Evolutionary conservation across 2,113 vertebrate genomes (phyloP).

Genomic region (Chamaetylas fuelleborni): DNA sequence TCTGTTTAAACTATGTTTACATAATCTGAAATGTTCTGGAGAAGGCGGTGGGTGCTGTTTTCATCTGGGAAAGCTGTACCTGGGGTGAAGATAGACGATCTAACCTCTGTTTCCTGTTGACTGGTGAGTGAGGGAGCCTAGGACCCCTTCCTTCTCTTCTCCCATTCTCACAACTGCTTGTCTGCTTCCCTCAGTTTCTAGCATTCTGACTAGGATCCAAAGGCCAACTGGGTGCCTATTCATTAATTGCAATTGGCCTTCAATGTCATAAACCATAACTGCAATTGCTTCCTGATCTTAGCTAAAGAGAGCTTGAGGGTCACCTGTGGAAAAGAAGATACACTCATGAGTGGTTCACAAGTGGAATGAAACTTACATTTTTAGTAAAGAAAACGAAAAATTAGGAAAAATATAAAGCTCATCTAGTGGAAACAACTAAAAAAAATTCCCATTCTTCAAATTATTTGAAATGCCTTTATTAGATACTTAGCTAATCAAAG

Average conservation of each 20-base stretch:
- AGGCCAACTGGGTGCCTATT: neutral
- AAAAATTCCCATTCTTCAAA: neutral
- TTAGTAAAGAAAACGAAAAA: neutral
- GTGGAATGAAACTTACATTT: neutral
- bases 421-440: neutral
- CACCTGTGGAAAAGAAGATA: neutral
- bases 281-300: neutral
- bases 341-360: neutral
- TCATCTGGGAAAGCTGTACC: neutral
- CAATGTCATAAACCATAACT: neutral
- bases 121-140: neutral
- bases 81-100: neutral
- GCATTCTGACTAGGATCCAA: neutral
- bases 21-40: neutral
- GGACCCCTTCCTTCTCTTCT: neutral
- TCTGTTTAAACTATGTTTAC: neutral
- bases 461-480: neutral
- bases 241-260: neutral
- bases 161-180: neutral
- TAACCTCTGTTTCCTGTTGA: neutral
- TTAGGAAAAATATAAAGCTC: neutral
- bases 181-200: neutral
- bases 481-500: neutral
- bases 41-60: neutral
- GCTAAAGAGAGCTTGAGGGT: neutral